phyloP scores from a whole-genome alignment of 2,113 vertebrate species.

The Addax nasomaculatus region DNA sequence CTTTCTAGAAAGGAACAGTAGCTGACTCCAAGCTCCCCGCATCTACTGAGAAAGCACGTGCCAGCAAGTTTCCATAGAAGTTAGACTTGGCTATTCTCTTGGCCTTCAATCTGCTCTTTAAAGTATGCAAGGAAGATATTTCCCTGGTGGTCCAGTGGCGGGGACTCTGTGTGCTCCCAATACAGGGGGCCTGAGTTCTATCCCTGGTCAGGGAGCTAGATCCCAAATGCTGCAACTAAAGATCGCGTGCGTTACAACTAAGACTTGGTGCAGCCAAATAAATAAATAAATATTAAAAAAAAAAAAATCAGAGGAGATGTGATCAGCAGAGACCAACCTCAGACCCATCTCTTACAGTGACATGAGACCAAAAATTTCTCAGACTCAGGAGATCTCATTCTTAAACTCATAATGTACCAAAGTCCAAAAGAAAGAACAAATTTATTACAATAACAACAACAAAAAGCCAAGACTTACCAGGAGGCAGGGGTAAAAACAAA shows the following conservation, averaged over 20 bases:
- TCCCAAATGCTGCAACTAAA: not conserved
- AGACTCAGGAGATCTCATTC: not conserved
- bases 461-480: constrained; percentile 82
- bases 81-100: not conserved
- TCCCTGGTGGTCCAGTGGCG: not conserved
- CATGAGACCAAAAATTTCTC: not conserved
- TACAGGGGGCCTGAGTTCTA: not conserved
- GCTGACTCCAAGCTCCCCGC: not conserved
- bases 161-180: not conserved
- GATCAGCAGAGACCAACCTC: not conserved
- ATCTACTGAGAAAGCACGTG: not conserved
- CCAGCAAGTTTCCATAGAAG: not conserved
- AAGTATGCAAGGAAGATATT: not conserved
- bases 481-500: constrained; percentile 92
- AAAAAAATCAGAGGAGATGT: not conserved
- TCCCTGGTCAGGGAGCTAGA: not conserved
- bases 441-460: not conserved
- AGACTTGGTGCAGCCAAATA: not conserved
- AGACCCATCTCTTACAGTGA: not conserved
- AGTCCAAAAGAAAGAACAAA: not conserved
- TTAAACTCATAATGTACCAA: not conserved
- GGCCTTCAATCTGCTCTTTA: not conserved
- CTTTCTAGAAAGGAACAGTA: not conserved
- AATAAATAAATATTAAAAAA: not conserved
- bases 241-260: not conserved